Base-by-base conservation (phyloP, 2,797 vertebrate species). In the Anisognathus igniventris region DNA sequence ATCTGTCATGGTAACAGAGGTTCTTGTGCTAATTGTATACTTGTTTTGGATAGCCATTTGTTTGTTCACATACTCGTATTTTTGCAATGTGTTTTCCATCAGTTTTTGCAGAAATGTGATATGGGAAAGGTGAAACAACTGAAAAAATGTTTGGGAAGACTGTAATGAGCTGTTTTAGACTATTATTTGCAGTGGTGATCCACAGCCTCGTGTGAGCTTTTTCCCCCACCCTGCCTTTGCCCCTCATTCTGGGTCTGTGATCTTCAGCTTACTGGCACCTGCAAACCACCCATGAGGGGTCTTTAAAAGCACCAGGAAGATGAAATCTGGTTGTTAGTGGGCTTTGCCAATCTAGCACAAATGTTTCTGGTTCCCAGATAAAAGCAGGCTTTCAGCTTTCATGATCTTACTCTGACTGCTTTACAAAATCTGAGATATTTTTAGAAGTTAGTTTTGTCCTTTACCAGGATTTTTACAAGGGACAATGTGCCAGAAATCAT, bases 401-500 rank as follows among this genome's bases (percentile, higher is more conserved):
- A 0, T 74, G 24, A 16, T 77, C 35, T 74, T 37, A 42, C 13
- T 82, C 51, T 57, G 39, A 65, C 19, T 67, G 39, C 65, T 86
- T 82, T 76, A 51, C 15, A 86, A 71, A 77, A 47, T n/a, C 5
- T 4, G 65, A 85, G 17, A 5, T 77, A 45, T 47, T 74, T 92
- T 40, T 80, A 57, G 40, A 71, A 74, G 48, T 71, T 61, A 35
- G 3, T 62, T 80, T 71, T 1, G 0, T 47, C 28, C 10, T 70
- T 81, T 81, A 50, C 35, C 31, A 23, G 28, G 35, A 67, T 35
- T 93, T 88, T 81, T 42, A 20, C 16, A 37, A 35, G n/a, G 19
- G 1, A 0, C 42, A 33, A 37, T 30, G 25, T 91, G 22, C 33
- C 58, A 67, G 39, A 64, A 71, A 47, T 42, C 0, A 21, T 27